Evolutionary conservation across 1,140 invertebrate genomes (phyloP).

Genomic region (Aethina tumida): DNA sequence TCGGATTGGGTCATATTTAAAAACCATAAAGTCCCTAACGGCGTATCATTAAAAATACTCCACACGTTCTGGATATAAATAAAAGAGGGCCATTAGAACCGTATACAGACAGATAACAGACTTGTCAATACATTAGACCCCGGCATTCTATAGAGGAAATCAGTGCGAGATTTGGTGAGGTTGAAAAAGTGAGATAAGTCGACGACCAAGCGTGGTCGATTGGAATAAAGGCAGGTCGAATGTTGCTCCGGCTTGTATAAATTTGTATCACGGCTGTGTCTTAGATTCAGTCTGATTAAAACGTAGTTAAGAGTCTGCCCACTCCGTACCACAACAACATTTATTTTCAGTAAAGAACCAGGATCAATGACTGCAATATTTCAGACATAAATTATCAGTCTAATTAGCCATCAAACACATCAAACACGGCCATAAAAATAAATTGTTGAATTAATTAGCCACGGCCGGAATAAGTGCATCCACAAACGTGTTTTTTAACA

Average conservation of each 20-base stretch:
- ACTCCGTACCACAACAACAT: slow-evolving; percentile 27
- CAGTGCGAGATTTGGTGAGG: too few species aligned
- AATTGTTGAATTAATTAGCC: too few species aligned
- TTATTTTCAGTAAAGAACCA: too few species aligned
- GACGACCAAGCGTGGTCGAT: slow-evolving; percentile 11
- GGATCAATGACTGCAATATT: too few species aligned
- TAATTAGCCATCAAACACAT: too few species aligned
- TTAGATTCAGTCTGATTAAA: slow-evolving; percentile 29
- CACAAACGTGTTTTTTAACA: too few species aligned
- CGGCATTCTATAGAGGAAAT: slow-evolving; percentile 20
- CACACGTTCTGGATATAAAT: slow-evolving; percentile 25
- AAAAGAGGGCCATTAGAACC: slow-evolving; percentile 29
- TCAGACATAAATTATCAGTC: too few species aligned
- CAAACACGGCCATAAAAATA: too few species aligned
- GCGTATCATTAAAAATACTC: slow-evolving; percentile 26
- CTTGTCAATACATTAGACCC: slow-evolving; percentile 29
- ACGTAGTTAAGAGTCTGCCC: slow-evolving; percentile 28
- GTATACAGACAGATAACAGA: slow-evolving; percentile 25
- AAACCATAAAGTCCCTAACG: slow-evolving; percentile 26
- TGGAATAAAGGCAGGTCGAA: slow-evolving; percentile 23
- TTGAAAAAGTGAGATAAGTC: too few species aligned
- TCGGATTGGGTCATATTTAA: slow-evolving; percentile 21
- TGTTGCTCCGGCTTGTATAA: slow-evolving; percentile 29
- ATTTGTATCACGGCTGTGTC: slow-evolving; percentile 28
- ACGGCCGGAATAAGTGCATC: too few species aligned